Evolutionary conservation across 2,888 invertebrate genomes (phyloP).

Genomic region (Argyra leucocephala): DNA sequence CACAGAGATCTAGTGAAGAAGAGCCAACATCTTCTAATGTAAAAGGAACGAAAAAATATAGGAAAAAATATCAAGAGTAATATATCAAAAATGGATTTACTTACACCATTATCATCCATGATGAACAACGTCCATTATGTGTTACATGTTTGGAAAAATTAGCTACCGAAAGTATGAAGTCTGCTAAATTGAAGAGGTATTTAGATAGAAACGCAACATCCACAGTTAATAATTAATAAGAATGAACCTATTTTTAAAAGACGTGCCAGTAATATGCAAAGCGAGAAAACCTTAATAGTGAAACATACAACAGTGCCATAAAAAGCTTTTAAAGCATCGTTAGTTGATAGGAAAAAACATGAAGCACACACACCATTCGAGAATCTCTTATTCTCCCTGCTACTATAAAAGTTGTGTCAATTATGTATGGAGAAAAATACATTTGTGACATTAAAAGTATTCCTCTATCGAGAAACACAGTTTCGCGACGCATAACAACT

Average conservation of each 20-base stretch:
- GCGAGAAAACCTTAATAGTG: neutral
- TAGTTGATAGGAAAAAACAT: conserved; percentile 1
- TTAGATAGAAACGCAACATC: no score
- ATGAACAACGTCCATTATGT: no score
- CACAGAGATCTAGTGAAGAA: conserved; percentile 16
- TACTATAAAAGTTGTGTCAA: neutral
- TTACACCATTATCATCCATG: no score
- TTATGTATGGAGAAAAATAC: neutral
- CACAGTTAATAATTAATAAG: no score
- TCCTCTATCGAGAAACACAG: conserved; percentile 5
- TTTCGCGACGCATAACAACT: conserved; percentile 7
- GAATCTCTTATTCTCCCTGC: conserved; percentile 7
- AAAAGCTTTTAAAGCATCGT: neutral
- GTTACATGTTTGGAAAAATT: no score
- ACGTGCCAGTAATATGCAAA: neutral
- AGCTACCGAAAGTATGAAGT: no score
- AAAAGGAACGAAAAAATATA: conserved; percentile 12
- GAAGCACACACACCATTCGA: neutral
- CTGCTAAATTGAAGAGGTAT: no score
- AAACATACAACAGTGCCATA: neutral
- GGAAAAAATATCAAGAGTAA: conserved; percentile 19
- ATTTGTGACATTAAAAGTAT: neutral
- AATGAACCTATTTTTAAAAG: neutral
- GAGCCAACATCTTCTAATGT: conserved; percentile 9
- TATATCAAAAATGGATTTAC: no score